phyloP scores from a whole-genome alignment of 2,113 vertebrate species.

The Scortum barcoo region DNA sequence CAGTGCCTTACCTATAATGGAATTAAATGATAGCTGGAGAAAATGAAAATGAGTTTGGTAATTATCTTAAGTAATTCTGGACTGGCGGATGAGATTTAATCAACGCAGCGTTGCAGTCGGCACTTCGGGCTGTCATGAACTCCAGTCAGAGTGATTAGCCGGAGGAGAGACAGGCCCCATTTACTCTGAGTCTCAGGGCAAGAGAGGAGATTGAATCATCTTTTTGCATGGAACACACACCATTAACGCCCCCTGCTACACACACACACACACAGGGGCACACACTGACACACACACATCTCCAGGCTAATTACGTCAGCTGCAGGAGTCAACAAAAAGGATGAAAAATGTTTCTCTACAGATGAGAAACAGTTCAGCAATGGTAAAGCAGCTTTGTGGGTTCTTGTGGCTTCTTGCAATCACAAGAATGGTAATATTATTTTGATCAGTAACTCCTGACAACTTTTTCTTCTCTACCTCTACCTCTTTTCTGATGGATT shows the following conservation, averaged over 20 bases:
- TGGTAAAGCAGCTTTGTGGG: neutral
- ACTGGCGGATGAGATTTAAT: constrained; percentile 41
- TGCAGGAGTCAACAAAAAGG: neutral
- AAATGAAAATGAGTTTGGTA: constrained; percentile 46
- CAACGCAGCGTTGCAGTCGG: constrained; percentile 20
- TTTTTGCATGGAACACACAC: constrained; percentile 22
- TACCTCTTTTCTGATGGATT: neutral
- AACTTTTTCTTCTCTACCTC: too few relatives aligned
- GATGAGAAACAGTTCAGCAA: neutral
- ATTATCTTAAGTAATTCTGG: constrained; percentile 55
- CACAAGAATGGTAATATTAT: neutral
- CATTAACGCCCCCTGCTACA: neutral
- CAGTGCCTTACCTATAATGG: constrained; percentile 10
- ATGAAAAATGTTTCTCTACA: neutral
- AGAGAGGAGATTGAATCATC: constrained; percentile 37
- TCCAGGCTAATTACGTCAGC: neutral
- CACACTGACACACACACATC: neutral
- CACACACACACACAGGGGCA: constrained; percentile 1
- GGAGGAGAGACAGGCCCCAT: constrained; percentile 20
- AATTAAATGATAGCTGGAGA: constrained; percentile 14
- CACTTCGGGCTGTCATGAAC: constrained; percentile 40
- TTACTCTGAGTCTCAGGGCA: constrained; percentile 31
- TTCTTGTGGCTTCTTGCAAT: neutral
- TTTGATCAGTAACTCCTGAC: neutral
- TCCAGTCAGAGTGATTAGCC: constrained; percentile 46